Evolutionary conservation across 2,888 invertebrate species (phyloP).

Genomic region (Anaspis maculata): DNA sequence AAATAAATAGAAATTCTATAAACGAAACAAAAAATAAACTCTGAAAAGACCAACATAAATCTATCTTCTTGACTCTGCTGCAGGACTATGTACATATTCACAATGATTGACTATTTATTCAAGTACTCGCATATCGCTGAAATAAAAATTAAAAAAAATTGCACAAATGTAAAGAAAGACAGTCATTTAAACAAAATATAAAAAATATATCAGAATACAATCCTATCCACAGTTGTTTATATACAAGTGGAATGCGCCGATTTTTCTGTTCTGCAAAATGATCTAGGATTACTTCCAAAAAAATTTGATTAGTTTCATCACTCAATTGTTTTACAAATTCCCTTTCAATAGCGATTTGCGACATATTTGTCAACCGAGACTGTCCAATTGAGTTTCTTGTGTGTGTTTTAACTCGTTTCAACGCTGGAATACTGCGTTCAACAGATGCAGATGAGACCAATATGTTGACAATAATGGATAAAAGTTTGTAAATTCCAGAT

Average conservation of each 20-base stretch:
- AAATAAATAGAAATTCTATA: background rate
- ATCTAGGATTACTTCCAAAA: background rate
- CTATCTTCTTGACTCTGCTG: background rate
- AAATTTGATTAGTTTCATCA: background rate
- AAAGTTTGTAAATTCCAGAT: slow-evolving; percentile 9
- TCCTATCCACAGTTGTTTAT: background rate
- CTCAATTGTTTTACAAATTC: slow-evolving; percentile 4
- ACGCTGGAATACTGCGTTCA: slow-evolving; percentile 12
- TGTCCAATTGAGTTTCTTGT: slow-evolving; percentile 8
- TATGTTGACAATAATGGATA: slow-evolving; percentile 8
- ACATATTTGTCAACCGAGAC: slow-evolving; percentile 8
- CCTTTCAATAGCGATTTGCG: slow-evolving; percentile 7
- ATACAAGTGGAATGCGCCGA: background rate
- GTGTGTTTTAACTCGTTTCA: slow-evolving; percentile 13
- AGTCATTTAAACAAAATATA: too few species aligned
- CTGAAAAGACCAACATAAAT: background rate
- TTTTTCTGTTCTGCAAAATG: background rate
- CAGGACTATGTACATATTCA: background rate
- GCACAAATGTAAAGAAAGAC: too few species aligned
- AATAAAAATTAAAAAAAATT: background rate
- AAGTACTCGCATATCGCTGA: background rate
- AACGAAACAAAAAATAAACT: background rate
- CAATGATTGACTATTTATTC: too few species aligned
- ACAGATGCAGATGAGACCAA: slow-evolving; percentile 8
- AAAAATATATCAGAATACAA: background rate